Evolutionary conservation across 2,888 invertebrate species (phyloP), one percentile per base, ranked within the genome.

Genomic region (Yponomeuta evonymella): DNA sequence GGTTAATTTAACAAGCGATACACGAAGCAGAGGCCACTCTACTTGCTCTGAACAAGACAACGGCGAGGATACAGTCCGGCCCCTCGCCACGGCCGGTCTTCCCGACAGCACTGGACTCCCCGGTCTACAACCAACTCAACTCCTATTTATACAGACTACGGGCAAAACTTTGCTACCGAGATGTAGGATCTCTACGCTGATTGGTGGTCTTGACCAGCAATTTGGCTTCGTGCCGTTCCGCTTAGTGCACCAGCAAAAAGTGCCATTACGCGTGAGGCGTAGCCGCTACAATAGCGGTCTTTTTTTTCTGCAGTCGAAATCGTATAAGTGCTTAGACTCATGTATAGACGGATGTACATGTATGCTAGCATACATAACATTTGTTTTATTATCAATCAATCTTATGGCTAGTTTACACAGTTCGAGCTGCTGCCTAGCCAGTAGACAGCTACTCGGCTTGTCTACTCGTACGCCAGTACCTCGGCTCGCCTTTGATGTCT

Each of bases 11-110:
- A 91, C 91, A 90, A 90, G 76, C 82, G 84, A 90, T 91, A 90
- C 87, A 91, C 91, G 90, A 92, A 90, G 91, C 90, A 91, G 90
- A 88, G 86, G 83, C 91, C 89, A 65, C 89, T 90, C 89, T 89
- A 90, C 90, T 78, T 73, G 75, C 76, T 76, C 82, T 84, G 79
- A 78, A 82, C 83, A 83, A 81, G 81, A 70, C 81, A 79, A 83
- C 75, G 79, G 89, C 89, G 90, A 87, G 88, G 89, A 84, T 86
- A 82, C 64, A 81, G 90, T 89, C 90, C 91, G 90, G 90, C 90
- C 88, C 90, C 90, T 84, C 91, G 90, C 90, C 83, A 84, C 70
- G 83, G 90, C 90, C 91, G 89, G 91, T 90, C 91, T 91, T 86
- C 71, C 69, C 90, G 83, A 79, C 90, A 86, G 76, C 91, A 92